These are phyloP conservation scores for Drosophila recens DNA, from an alignment of 2,888 invertebrate genomes.

Conservation along the genomic window DNA sequence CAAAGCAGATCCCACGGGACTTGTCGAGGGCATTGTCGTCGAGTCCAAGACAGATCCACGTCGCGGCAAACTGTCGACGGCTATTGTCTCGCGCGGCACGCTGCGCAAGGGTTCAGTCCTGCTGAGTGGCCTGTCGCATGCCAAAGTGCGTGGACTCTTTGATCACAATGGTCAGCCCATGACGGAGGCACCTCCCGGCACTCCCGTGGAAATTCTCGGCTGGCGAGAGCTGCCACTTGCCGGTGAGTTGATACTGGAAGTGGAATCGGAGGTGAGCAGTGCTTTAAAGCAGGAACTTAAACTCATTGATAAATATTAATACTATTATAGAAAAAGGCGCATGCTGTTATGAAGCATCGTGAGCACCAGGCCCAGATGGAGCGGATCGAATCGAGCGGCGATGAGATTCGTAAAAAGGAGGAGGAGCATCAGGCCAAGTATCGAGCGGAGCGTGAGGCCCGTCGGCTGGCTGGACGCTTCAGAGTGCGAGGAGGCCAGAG, in stretches of 20 bases:
- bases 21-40: conserved; percentile 95
- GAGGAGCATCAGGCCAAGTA: conserved; percentile 89
- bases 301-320: background rate
- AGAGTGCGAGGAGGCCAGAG: conserved; percentile 88
- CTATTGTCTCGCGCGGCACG: conserved; percentile 94
- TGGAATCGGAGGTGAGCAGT: conserved; percentile 89
- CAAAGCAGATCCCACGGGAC: conserved; percentile 92
- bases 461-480: conserved; percentile 88
- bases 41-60: conserved; percentile 91
- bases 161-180: conserved; percentile 91
- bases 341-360: conserved; percentile 89
- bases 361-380: conserved; percentile 87
- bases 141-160: conserved; percentile 92
- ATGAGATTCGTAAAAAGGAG: conserved; percentile 88
- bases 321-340: conserved; percentile 87
- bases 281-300: rapidly evolving
- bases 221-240: conserved; percentile 96
- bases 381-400: conserved; percentile 88
- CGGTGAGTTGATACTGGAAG: conserved; percentile 95
- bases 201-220: conserved; percentile 94
- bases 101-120: conserved; percentile 91
- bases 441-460: conserved; percentile 87
- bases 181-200: conserved; percentile 89
- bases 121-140: conserved; percentile 94
- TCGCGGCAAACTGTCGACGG: conserved; percentile 92